phyloP scores from a whole-genome alignment of 2,797 vertebrate genomes.

The Siniperca undulata region DNA sequence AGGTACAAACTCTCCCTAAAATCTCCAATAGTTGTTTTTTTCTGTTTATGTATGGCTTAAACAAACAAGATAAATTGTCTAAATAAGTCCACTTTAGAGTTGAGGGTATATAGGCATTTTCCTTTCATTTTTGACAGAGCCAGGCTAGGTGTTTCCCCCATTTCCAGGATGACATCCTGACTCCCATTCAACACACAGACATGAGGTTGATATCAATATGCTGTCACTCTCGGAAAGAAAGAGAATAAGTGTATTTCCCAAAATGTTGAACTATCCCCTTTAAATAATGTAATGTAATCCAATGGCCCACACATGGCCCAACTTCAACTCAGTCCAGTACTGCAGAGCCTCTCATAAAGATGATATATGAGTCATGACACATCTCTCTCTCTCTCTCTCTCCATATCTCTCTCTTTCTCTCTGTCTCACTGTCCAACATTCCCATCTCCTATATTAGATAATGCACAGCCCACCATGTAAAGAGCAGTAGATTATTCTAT shows the following conservation, averaged over 20 bases:
- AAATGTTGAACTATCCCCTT: constrained; percentile 29
- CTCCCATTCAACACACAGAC: neutral
- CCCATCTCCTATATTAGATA: constrained; percentile 78
- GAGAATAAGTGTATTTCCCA: neutral
- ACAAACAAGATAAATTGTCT: neutral
- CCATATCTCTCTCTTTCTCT: constrained; percentile 32
- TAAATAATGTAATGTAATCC: constrained; percentile 43
- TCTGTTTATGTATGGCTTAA: neutral
- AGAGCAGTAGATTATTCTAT: constrained; percentile 78
- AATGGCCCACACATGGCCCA: constrained; percentile 47
- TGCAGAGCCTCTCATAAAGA: constrained; percentile 71
- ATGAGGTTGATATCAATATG: neutral
- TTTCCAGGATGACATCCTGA: neutral
- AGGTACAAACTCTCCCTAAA: neutral
- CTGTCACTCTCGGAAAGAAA: neutral
- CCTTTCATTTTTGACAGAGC: neutral
- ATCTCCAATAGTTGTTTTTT: neutral
- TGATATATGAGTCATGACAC: constrained; percentile 70
- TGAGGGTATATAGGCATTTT: neutral
- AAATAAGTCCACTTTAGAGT: neutral
- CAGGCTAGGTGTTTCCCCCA: neutral
- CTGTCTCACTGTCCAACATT: constrained; percentile 63
- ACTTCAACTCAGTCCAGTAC: constrained; percentile 60
- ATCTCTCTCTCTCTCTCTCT: constrained; percentile 48
- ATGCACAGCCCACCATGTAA: constrained; percentile 71